Evolutionary conservation across 2,113 vertebrate species (phyloP).

Genomic region (Oceanites oceanicus): DNA sequence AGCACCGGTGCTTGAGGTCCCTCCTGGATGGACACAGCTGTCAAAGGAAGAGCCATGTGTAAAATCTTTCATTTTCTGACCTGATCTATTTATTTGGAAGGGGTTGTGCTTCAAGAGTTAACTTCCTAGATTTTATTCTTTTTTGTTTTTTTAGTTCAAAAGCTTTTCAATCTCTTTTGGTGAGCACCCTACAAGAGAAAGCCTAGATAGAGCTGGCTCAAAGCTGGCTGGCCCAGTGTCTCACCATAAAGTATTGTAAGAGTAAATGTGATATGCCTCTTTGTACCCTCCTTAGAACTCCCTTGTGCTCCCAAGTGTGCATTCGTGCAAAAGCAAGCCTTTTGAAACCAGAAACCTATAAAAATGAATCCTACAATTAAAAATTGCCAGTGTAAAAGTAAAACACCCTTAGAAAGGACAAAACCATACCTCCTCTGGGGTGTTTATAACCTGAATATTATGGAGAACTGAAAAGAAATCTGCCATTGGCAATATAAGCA

Average conservation of each 20-base stretch:
- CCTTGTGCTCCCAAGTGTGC: background rate
- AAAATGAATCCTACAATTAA: background rate
- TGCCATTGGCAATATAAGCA: background rate
- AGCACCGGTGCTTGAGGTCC: rapidly evolving
- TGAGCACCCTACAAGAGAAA: background rate
- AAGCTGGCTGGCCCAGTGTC: background rate
- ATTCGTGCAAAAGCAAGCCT: background rate
- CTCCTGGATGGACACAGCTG: background rate
- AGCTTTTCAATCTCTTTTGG: background rate
- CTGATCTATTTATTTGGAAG: background rate
- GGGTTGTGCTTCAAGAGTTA: background rate
- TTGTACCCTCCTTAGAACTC: background rate
- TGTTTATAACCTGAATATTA: background rate
- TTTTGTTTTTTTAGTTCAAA: background rate
- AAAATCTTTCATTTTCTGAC: background rate
- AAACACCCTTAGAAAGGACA: background rate
- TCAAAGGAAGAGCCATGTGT: background rate
- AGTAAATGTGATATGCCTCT: background rate
- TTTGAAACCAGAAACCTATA: background rate
- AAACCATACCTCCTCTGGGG: background rate
- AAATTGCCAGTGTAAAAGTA: background rate
- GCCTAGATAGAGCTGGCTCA: background rate
- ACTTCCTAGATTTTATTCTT: background rate
- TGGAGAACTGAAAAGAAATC: background rate
- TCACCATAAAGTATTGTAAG: background rate